Conservation (phyloP, 2,888 invertebrate species). For the Biston betularia region DNA sequence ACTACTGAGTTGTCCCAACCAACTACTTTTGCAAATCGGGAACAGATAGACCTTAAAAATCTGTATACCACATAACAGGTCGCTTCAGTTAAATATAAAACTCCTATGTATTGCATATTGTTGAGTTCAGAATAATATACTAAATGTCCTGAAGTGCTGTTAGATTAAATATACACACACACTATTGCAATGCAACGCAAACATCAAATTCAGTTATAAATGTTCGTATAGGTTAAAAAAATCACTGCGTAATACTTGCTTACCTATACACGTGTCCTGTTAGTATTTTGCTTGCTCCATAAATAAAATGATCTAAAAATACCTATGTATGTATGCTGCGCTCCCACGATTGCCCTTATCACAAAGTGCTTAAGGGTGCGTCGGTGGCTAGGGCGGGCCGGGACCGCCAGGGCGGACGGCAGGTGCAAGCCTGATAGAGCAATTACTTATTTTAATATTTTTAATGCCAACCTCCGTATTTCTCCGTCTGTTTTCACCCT, state of each 20-base stretch:
- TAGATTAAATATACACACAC: too few species aligned
- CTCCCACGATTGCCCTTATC: constrained; percentile 67
- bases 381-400: constrained; percentile 46
- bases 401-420: constrained; percentile 59
- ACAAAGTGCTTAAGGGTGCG: constrained; percentile 64
- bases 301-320: constrained; percentile 52
- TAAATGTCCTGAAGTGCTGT: too few species aligned
- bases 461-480: constrained; percentile 69
- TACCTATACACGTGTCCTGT: constrained; percentile 45
- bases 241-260: constrained; percentile 15
- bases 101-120: too few species aligned
- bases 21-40: too few species aligned
- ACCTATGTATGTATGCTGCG: constrained; percentile 28
- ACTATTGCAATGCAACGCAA: too few species aligned
- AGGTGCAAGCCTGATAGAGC: constrained; percentile 79
- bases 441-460: constrained; percentile 83
- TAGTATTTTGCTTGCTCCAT: constrained; percentile 45
- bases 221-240: constrained; percentile 30
- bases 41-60: too few species aligned
- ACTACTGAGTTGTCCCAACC: too few species aligned
- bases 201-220: not conserved
- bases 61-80: too few species aligned
- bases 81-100: too few species aligned
- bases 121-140: too few species aligned
- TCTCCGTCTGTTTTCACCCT: constrained; percentile 61